Percentiles rank a stretch among this genome's conserved stretches.
Evolutionary conservation across 2,888 invertebrate species (phyloP).

Genomic region (Rotaria sp.): DNA sequence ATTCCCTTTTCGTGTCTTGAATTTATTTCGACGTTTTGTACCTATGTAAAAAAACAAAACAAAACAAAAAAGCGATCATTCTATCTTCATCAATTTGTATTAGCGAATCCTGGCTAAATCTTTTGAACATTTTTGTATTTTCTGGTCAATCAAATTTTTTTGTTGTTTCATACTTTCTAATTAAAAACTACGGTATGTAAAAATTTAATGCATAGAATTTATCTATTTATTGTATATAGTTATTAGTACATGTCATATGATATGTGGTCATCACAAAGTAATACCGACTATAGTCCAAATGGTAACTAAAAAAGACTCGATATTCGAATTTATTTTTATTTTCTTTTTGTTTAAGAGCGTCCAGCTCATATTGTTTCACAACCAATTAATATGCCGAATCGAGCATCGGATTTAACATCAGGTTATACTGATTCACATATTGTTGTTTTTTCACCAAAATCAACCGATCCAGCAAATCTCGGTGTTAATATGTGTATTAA

Average conservation of each 20-base stretch:
- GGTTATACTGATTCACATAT: background rate
- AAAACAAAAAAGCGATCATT: background rate
- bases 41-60: background rate
- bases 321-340: background rate
- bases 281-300: background rate
- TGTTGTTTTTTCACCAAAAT: slow-evolving; percentile 20
- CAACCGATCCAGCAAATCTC: slow-evolving; percentile 16
- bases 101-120: background rate
- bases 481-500: slow-evolving; percentile 30
- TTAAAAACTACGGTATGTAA: background rate
- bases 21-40: slow-evolving; percentile 20
- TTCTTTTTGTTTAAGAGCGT: background rate
- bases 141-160: background rate
- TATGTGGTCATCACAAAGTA: background rate
- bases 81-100: background rate
- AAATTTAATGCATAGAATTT: background rate
- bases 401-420: background rate
- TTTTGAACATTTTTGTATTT: slow-evolving; percentile 9
- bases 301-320: background rate
- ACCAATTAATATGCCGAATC: slow-evolving; percentile 9
- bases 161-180: background rate
- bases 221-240: background rate
- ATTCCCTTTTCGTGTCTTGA: slow-evolving; percentile 15
- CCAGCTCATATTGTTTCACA: slow-evolving; percentile 2
- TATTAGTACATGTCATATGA: background rate